These are phyloP conservation scores for Valencia hispanica DNA, from an alignment of 2,797 vertebrate species.

Conservation along the genomic window DNA sequence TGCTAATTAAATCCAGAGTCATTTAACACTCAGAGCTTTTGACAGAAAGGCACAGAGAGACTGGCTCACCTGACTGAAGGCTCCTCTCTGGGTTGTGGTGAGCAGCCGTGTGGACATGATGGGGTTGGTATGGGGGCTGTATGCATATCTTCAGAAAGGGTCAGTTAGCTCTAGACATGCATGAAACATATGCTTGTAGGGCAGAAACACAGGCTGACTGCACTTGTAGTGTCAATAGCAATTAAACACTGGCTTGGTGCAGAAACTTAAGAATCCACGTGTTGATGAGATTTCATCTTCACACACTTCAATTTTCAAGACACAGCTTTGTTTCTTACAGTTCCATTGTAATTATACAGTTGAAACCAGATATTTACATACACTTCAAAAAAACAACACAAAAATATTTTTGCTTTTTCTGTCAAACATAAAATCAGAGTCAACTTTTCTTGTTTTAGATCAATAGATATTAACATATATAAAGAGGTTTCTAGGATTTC, in stretches of 20 bases:
- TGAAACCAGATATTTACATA: too few species aligned
- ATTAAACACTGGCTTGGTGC: conserved; percentile 9
- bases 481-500: too few species aligned
- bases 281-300: not conserved
- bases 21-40: conserved; percentile 62
- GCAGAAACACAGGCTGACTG: conserved; percentile 47
- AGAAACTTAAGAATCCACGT: conserved; percentile 11
- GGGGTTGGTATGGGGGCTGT: not conserved
- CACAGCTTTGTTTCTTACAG: too few species aligned
- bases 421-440: too few species aligned
- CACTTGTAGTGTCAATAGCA: conserved; percentile 17
- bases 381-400: too few species aligned
- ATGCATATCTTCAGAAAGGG: conserved; percentile 22
- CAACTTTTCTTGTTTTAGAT: too few species aligned
- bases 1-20: conserved; percentile 68
- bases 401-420: too few species aligned
- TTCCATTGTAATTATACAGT: too few species aligned
- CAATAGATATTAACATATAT: too few species aligned
- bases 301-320: too few species aligned
- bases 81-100: conserved; percentile 3
- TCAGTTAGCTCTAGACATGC: conserved; percentile 24
- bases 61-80: conserved; percentile 7
- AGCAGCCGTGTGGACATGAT: conserved; percentile 11
- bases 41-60: conserved; percentile 25
- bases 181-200: not conserved